Evolutionary conservation across 2,888 invertebrate genomes (phyloP), one percentile per base, ranked within the genome.

Genomic region (Pemphredon lugubris): DNA sequence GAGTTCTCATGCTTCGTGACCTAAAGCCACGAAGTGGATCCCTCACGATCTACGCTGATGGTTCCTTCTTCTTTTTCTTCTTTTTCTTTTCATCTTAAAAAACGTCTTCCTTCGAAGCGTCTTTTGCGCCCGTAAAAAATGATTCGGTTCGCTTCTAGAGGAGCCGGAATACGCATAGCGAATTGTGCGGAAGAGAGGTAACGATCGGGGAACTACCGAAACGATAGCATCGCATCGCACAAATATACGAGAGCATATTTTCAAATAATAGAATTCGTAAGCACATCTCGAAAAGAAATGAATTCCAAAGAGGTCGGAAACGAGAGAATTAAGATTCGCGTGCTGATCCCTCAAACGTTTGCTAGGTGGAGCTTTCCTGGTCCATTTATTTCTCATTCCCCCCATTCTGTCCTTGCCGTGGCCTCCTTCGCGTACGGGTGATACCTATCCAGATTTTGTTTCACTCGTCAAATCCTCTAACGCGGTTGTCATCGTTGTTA

Each of bases 311-410:
- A 40, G 14, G 7, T 18, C 14, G 21, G 18, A 26, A 42, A n/a
- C n/a, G n/a, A n/a, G n/a, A n/a, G n/a, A 58, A 65, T 32, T 34
- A 9, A 34, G 32, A 57, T 21, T 51, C 57, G 26, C 34, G 50
- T 50, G 50, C 11, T 14, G 30, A 44, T 21, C 45, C 30, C 26
- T 23, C 9, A 5, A 11, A 45, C 7, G 11, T 23, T 30, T 13
- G 6, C 40, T 40, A 37, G 58, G 45, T 47, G 61, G 53, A 66
- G 57, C 18, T 63, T 51, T 66, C 55, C 57, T 51, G 63, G 58
- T 66, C 74, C 73, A 74, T 75, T 75, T 67, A 75, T 75, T 75
- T 75, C 70, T 70, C 73, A 73, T 70, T 71, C 66, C 75, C 57
- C 48, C 13, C 20, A 47, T 9, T 45, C 40, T 39, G 26, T 23